Base-by-base conservation (phyloP, 2,113 vertebrate genomes). In the Mungos mungo region DNA sequence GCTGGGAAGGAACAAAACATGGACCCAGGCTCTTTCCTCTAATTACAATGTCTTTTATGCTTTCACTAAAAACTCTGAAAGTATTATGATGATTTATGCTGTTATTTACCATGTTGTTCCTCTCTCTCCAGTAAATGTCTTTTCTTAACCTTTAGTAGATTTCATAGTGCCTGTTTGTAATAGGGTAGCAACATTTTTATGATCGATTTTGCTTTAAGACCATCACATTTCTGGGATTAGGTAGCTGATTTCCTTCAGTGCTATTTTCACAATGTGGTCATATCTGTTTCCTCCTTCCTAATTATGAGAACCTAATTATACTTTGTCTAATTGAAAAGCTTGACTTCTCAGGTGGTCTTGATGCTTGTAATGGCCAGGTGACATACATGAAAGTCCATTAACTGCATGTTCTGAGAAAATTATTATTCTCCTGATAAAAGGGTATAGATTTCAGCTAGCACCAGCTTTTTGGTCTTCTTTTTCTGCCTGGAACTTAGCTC, bases 91-190 rank as follows among this genome's bases (percentile, higher is more conserved):
- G 50, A 72, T 45, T 72, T 92, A 88, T 9, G 41, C 7, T 91
- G 27, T 72, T 35, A 84, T 41, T 88, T 95, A 52, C 52, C 27
- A 65, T 6, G 7, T 29, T 93, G 5, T 88, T 90, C 7, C 27
- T 84, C 84, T 52, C 69, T 52, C 31, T 66, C 6, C 52, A 35
- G 12, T 68, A 87, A 72, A 33, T 77, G 25, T 80, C 18, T 77
- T 96, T 71, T 93, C n/a, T 52, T 72, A 65, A 31, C 29, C 80
- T 96, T 31, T 65, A 66, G 41, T 77, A 88, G 47, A 31, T 96
- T 69, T 68, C 72, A 60, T 38, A 76, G 47, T 77, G 85, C 23
- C 38, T 66, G 31, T 83, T 19, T 60, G 77, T 85, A 84, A 77
- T 33, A 90, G 23, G 4, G 57, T 72, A 69, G 68, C 29, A 60